phyloP scores from a whole-genome alignment of 2,797 vertebrate genomes.

The Mus caroli region DNA sequence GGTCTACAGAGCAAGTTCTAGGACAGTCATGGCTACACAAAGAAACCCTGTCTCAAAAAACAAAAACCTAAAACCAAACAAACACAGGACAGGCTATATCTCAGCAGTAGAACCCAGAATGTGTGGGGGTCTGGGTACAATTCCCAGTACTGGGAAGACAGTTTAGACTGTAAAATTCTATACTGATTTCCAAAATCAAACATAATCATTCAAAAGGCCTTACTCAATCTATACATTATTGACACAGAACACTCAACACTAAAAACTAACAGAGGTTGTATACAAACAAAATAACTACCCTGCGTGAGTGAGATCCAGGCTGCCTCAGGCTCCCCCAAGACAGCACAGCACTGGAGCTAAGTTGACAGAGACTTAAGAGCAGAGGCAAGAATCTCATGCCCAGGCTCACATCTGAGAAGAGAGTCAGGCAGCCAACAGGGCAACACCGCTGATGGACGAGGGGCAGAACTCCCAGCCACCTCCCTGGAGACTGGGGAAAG shows the following conservation, averaged over 20 bases:
- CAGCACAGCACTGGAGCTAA: background rate
- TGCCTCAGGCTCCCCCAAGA: background rate
- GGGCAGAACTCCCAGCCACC: too few relatives aligned
- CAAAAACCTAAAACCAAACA: background rate
- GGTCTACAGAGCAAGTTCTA: background rate
- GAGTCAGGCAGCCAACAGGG: background rate
- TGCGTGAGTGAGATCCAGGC: background rate
- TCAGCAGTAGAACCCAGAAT: background rate
- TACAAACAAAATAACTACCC: background rate
- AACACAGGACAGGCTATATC: background rate
- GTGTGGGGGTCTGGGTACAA: background rate
- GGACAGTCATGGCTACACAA: background rate
- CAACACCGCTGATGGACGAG: too few relatives aligned
- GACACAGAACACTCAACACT: background rate
- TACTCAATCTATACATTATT: background rate
- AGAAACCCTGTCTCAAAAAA: background rate
- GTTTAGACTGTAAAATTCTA: background rate
- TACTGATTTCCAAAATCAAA: background rate
- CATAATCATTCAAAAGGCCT: background rate
- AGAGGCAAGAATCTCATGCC: background rate
- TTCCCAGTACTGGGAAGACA: background rate
- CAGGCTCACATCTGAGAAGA: background rate
- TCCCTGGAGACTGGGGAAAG: background rate
- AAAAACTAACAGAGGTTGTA: background rate
- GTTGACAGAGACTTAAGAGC: background rate